Evolutionary conservation across 2,888 invertebrate species (phyloP).

Genomic region (Allacma fusca): DNA sequence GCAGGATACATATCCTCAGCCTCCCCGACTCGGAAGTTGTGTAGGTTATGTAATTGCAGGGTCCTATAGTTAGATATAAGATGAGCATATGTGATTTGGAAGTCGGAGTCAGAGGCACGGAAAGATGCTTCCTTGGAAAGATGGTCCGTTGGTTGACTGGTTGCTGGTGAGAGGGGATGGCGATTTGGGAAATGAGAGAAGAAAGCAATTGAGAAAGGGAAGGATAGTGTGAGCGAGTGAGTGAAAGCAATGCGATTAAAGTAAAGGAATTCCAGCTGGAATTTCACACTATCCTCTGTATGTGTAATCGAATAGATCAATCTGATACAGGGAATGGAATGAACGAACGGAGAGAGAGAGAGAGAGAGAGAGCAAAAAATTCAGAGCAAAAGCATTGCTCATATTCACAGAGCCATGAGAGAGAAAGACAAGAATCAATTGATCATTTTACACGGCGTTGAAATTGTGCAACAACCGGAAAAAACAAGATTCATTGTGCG

Average conservation of each 20-base stretch:
- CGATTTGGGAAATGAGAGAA: constrained; percentile 20
- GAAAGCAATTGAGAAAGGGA: constrained; percentile 39
- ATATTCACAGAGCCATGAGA: constrained; percentile 43
- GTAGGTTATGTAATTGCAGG: too few relatives aligned
- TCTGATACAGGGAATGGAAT: constrained; percentile 36
- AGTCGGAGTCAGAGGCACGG: constrained; percentile 15
- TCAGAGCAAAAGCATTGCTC: constrained; percentile 42
- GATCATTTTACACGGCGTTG: constrained; percentile 46
- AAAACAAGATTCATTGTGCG: constrained; percentile 43
- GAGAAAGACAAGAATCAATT: constrained; percentile 50
- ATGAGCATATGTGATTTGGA: neutral
- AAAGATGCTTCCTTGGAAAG: neutral
- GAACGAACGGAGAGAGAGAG: constrained; percentile 27
- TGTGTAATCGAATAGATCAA: constrained; percentile 41
- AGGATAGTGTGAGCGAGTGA: constrained; percentile 29
- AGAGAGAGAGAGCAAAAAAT: constrained; percentile 30
- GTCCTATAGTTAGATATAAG: neutral
- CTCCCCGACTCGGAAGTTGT: too few relatives aligned
- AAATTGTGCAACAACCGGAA: constrained; percentile 49
- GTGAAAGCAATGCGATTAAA: constrained; percentile 44
- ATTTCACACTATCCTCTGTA: constrained; percentile 37
- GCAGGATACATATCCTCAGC: too few relatives aligned
- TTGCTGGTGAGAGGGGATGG: constrained; percentile 1
- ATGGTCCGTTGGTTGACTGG: constrained; percentile 18
- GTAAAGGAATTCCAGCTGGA: constrained; percentile 45